Base-by-base conservation (phyloP, 2,797 vertebrate genomes). In the Echeneis naucrates region DNA sequence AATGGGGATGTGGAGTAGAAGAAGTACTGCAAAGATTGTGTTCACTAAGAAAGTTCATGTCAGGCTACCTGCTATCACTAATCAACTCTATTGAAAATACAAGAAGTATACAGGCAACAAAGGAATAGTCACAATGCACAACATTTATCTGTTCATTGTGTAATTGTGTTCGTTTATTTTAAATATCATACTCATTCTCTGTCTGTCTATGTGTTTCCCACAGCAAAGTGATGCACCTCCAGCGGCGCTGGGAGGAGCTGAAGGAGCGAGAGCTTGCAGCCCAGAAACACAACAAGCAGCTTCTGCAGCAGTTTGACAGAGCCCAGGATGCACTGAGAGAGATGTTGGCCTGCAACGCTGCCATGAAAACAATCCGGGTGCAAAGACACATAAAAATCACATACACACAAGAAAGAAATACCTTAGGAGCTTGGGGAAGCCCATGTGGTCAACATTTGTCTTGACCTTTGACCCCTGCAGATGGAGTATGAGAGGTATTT, bases 301-400 rank as follows among this genome's bases (percentile, higher is more conserved):
- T 95, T 44, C 76, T 95, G 82, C 88, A 87, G 82, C 90, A 95
- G 80, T 95, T 95, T 88, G 91, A 94, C 10, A 84, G 83, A 59
- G 93, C 94, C 8, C 90, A 95, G 80, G 82, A 88, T 48, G 81
- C 88, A 0, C 82, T 95, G 75, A 87, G 60, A 42, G 82, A 91
- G 16, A 88, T 95, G 89, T 14, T 94, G 68, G 80, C 83, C 37
- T 64, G 76, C 50, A 94, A 73, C 3, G 78, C 91, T 50, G 81
- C 88, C 63, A 95, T 95, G 93, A 93, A 90, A 70, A 85, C 85
- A 8, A 89, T 93, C 67, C 86, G 93, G 85, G 94, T 95, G 56
- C 17, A 50, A 2, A 35, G 16, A 57, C 1, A 57, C 8, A 75
- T 2, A 58, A 17, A 45, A 19, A 70, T 57, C 45, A 68, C 32